Evolutionary conservation across 2,113 vertebrate genomes (phyloP), one percentile per base, ranked within the genome.

Genomic region (Gymnocephalus cernua): DNA sequence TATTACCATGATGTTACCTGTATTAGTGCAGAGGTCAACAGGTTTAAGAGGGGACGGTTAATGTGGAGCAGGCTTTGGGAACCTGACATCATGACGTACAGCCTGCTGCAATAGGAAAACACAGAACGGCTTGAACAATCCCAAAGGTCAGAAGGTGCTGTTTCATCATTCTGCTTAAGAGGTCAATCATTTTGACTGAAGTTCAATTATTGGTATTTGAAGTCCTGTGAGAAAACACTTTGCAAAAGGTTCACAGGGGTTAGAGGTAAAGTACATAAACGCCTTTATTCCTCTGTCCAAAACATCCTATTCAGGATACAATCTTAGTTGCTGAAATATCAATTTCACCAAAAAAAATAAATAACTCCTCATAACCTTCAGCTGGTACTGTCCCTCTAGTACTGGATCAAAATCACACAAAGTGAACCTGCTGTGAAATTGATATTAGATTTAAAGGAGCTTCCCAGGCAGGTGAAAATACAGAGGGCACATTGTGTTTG

Each of bases 21-120:
- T 79, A 83, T 88, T 77, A 87, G 80, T n/a, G 79, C 45, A 27
- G 80, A 80, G 91, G 91, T 93, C 92, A 92, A 67, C 41, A 82
- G 86, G 91, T 94, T 93, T 88, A 72, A 64, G 54, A 87, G 75
- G 59, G 65, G 81, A 35, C 3, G 57, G 82, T 68, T 88, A 41
- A 48, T 35, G 45, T 45, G 71, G 13, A 10, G 76, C 8, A 3
- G 25, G 69, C 64, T 89, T 70, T 76, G 62, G 50, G 7, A 82
- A 50, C 32, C 80, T 89, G 86, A 88, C 89, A 87, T 79, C 64
- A 66, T 88, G 86, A 91, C 72, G 82, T 88, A 85, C 44, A 48
- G 38, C 54, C 72, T 69, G 59, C 86, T 77, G 63, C 75, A 76
- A 63, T 29, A 41, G 50, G 69, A 87, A 66, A 86, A 83, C 79